These are phyloP conservation scores for Drosophila neutralis DNA, from an alignment of 2,888 invertebrate species.

Conservation along the genomic window DNA sequence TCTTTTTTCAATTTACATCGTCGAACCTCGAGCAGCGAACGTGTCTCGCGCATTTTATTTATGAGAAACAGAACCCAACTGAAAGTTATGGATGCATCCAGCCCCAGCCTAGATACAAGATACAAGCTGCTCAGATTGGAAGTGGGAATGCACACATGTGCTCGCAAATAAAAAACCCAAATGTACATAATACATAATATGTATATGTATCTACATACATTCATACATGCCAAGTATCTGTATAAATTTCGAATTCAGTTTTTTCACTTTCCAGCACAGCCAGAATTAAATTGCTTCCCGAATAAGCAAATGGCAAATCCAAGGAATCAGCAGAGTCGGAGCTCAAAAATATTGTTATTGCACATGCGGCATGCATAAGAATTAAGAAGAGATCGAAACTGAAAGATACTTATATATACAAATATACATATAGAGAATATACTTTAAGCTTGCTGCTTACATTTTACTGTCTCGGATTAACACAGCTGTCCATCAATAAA, in stretches of 20 bases:
- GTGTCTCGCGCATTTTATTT: slow-evolving; percentile 71
- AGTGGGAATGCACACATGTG: slow-evolving; percentile 6
- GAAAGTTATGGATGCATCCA: slow-evolving; percentile 57
- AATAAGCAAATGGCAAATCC: slow-evolving; percentile 59
- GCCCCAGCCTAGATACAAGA: slow-evolving; percentile 46
- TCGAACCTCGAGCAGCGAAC: slow-evolving; percentile 45
- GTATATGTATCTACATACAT: slow-evolving; percentile 1
- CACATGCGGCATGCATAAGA: slow-evolving; percentile 77
- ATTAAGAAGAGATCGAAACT: slow-evolving; percentile 20
- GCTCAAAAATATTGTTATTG: slow-evolving; percentile 67
- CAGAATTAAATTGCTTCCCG: slow-evolving; percentile 28
- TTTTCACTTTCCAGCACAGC: slow-evolving; percentile 22
- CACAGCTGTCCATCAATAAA: not conserved
- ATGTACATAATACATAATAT: not conserved
- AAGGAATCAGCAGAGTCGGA: slow-evolving; percentile 51
- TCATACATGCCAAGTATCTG: slow-evolving; percentile 33
- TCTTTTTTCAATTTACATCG: slow-evolving; percentile 67
- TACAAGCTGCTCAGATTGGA: slow-evolving; percentile 8
- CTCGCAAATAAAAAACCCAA: slow-evolving; percentile 17
- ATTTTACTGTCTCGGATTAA: not conserved
- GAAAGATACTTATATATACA: not conserved
- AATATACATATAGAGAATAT: not conserved
- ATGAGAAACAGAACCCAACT: slow-evolving; percentile 57
- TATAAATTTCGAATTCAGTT: slow-evolving; percentile 66
- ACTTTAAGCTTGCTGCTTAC: not conserved